Evolutionary conservation across 2,113 vertebrate genomes (phyloP), one percentile per base, ranked within the genome.

Genomic region (Atherinomorus stipes): DNA sequence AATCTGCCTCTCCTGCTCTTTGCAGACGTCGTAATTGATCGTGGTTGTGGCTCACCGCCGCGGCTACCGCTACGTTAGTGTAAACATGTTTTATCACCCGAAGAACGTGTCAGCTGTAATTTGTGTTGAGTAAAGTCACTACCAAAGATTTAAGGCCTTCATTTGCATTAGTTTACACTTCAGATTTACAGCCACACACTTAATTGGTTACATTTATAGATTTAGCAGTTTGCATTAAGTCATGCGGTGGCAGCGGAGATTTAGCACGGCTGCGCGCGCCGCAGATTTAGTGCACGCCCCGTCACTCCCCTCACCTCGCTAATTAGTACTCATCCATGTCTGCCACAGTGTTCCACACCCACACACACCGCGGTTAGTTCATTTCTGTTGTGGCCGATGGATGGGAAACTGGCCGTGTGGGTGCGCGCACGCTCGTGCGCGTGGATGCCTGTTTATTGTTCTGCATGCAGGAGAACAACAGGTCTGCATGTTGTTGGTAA

Each of bases 151-250:
- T 83, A 85, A 80, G 22, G 61, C 68, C 52, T 80, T 74, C 12
- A 75, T 86, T 74, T 86, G 50, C 63, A 71, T 73, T 13, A 70
- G 72, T 61, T 61, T 50, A 51, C 1, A 0, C 13, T 2, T 12
- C 12, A 71, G 44, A 83, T 82, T 83, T 81, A 90, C 44, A 2
- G 22, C 60, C 38, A 4, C 16, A 1, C 37, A 25, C 69, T 83
- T 85, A 74, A 85, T 64, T 80, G 64, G 67, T 72, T 44, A 78
- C 87, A 83, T 88, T 81, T 83, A 86, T 84, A 78, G 79, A 85
- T 85, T 73, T 65, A 76, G 83, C 63, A 75, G 78, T 78, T 83
- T 67, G 69, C 57, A 74, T 89, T 53, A 59, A 64, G 69, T 85
- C 77, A 81, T 45, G 59, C 12, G 52, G 19, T 16, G 62, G 28